Percentiles rank a stretch among this genome's conserved stretches.
Evolutionary conservation across 2,888 invertebrate species (phyloP).

Genomic region (Acleris emargana): DNA sequence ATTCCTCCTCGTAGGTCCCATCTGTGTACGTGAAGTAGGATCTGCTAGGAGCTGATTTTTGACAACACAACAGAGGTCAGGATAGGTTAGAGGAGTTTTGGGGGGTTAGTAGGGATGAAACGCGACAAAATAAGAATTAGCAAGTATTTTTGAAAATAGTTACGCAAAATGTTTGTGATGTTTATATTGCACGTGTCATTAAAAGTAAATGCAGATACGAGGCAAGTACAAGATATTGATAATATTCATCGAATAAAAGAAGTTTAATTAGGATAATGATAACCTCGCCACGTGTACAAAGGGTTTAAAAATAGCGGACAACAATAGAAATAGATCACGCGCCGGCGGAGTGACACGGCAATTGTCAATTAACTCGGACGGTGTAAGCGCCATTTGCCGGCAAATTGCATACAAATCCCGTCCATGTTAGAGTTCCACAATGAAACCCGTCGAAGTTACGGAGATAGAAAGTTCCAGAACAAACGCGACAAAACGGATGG

Average conservation of each 20-base stretch:
- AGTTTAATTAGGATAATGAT: background rate
- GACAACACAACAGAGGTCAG: slow-evolving; percentile 57
- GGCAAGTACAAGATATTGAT: too few species aligned
- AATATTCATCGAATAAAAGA: too few species aligned
- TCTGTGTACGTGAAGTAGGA: slow-evolving; percentile 82
- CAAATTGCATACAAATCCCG: slow-evolving; percentile 29
- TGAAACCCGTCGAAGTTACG: too few species aligned
- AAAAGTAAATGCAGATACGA: too few species aligned
- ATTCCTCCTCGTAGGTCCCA: slow-evolving; percentile 94
- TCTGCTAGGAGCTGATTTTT: slow-evolving; percentile 64
- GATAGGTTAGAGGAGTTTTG: slow-evolving; percentile 33
- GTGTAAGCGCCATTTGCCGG: slow-evolving; percentile 55
- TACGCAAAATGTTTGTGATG: too few species aligned
- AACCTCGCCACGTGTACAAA: slow-evolving; percentile 7
- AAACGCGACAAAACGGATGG: background rate
- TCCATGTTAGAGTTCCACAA: background rate
- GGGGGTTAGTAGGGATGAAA: slow-evolving; percentile 7
- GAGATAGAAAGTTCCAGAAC: too few species aligned
- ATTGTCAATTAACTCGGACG: slow-evolving; percentile 65
- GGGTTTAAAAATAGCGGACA: slow-evolving; percentile 42
- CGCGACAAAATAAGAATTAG: background rate
- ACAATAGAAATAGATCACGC: slow-evolving; percentile 64
- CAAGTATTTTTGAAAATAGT: background rate
- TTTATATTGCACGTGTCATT: too few species aligned
- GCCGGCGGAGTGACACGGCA: slow-evolving; percentile 56